These are phyloP conservation scores for Agrotis exclamationis DNA, from an alignment of 2,888 invertebrate genomes.

Conservation along the genomic window DNA sequence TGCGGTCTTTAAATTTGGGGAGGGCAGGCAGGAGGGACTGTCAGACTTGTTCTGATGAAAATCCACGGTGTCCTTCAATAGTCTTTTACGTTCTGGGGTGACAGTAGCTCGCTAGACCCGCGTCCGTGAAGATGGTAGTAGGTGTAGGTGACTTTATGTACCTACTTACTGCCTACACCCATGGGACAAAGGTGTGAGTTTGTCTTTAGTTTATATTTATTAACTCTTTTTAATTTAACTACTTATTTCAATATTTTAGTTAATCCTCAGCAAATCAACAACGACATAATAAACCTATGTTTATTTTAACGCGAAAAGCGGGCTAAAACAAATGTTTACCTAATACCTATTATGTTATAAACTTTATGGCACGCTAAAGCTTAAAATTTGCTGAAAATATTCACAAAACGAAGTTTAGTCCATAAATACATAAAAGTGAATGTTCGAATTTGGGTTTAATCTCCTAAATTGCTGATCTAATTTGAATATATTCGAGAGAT, in stretches of 20 bases:
- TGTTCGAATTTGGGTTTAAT: conserved; percentile 23
- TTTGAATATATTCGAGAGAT: conserved; percentile 16
- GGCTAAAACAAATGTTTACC: conserved; percentile 29
- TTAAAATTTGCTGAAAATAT: conserved; percentile 31
- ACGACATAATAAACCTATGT: not conserved
- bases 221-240: not conserved
- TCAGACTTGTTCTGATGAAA: too few species aligned
- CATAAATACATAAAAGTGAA: conserved; percentile 28
- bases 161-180: too few species aligned
- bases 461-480: conserved; percentile 31
- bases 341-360: conserved; percentile 32
- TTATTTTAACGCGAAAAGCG: conserved; percentile 20
- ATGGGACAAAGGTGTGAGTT: not conserved
- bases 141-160: too few species aligned
- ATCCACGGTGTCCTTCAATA: too few species aligned
- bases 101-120: too few species aligned
- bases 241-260: not conserved
- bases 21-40: too few species aligned
- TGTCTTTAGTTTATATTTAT: not conserved
- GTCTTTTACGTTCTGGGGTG: too few species aligned
- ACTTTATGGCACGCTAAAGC: conserved; percentile 25
- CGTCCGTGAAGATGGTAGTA: too few species aligned
- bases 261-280: not conserved
- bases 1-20: too few species aligned
- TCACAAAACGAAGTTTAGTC: conserved; percentile 14